Evolutionary conservation across 2,113 vertebrate genomes (phyloP), one percentile per base, ranked within the genome.

Genomic region (Ptyas mucosa): DNA sequence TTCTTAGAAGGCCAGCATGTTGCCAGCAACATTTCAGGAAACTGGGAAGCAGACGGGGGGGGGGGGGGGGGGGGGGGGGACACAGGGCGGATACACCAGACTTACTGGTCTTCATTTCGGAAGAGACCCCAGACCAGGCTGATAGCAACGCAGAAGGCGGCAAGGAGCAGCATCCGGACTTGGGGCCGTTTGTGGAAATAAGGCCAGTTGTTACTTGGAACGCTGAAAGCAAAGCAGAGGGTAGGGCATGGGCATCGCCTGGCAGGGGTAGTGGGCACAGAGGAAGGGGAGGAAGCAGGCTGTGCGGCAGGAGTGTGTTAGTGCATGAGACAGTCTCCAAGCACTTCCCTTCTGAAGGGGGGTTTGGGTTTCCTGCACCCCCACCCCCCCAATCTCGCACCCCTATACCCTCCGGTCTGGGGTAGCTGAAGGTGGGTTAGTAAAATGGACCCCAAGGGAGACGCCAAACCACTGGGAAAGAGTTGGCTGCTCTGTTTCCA

Each of bases 41-140:
- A 24, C 14, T 18, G 3, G 34, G 39, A 6, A 94, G 43, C 0
- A 58, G 49, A 34, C 90, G 0, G 49, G 9, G 1, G 0, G 4
- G 3, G 61, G 20, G 6, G 52, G 11, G 6, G 52, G 11, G 52
- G 52, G 52, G 52, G 52, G 52, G 11, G 10, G 51, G 86, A 9
- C 1, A 21, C 92, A n/a, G n/a, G n/a, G n/a, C n/a, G n/a, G n/a
- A n/a, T n/a, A 93, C 54, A 53, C 5, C 0, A 46, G 64, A 98
- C 99, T 98, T 96, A 99, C 99, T 98, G 98, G 96, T 99, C 98
- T 95, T 99, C 98, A 0, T 99, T 99, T 91, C 99, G 98, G 97
- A 99, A 99, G 95, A 99, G 57, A 69, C 98, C 98, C 99, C 99
- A 99, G 92, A 98, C 96, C 85, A 98, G 0, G 26, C 98, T 99